Conservation (phyloP, 2,797 vertebrate genomes). For the Alectoris magna region DNA sequence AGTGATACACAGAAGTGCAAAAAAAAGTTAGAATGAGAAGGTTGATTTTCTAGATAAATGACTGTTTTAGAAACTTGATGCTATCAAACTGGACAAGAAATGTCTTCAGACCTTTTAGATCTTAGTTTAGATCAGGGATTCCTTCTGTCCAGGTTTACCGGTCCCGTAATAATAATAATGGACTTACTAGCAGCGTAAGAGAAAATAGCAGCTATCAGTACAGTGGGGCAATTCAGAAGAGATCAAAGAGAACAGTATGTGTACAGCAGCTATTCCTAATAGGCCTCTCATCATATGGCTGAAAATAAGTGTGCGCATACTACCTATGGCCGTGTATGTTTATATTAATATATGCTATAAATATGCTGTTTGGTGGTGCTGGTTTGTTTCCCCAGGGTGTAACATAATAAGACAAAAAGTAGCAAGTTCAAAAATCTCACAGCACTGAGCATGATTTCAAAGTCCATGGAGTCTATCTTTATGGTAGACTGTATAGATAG, state of each 20-base stretch:
- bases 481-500: neutral
- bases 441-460: neutral
- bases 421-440: neutral
- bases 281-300: neutral
- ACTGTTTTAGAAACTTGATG: neutral
- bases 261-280: neutral
- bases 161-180: neutral
- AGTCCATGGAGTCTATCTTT: neutral
- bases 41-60: neutral
- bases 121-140: neutral
- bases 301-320: neutral
- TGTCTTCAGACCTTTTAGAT: neutral
- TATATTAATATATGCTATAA: neutral
- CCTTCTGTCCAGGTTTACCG: neutral
- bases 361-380: neutral
- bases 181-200: neutral
- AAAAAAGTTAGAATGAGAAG: neutral
- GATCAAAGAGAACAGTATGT: fast-evolving
- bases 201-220: neutral
- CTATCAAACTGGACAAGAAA: neutral
- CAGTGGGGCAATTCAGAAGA: neutral
- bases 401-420: neutral
- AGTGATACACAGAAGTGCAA: neutral
- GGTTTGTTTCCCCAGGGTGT: neutral
- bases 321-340: fast-evolving